Base-by-base conservation (phyloP, 2,113 vertebrate species). In the Bujurquina vittata region DNA sequence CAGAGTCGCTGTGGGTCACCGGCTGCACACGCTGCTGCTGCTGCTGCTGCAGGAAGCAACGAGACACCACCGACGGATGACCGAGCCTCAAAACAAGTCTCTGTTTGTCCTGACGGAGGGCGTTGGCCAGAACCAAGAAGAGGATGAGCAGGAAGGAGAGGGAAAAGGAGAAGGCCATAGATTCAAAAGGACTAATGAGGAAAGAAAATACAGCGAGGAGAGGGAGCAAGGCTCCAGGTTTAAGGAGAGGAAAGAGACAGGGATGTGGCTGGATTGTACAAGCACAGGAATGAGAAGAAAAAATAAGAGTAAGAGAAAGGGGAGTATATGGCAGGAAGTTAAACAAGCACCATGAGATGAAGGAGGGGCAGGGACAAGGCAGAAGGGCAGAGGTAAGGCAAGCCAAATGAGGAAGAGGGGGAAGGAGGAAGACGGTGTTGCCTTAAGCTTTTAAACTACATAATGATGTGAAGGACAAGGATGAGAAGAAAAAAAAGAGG, bases 1-100 rank as follows among this genome's bases (percentile, higher is more conserved):
- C 82, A 74, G 33, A 75, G 61, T 74, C 89, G 56, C 84, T 17
- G 88, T 58, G 3, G 87, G 85, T 86, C 81, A 81, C 35, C 75
- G 23, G 73, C 87, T 56, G 62, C 86, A 88, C 80, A 54, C 46
- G 81, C 63, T 75, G 59, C 79, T 74, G 60, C 40, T 15, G 10
- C 81, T 26, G 57, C 61, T 22, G 78, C 58, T 62, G 83, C 84
- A 85, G 86, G 86, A 78, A 40, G 23, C 49, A 12, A 14, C 15
- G 37, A 65, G 35, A 79, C 5, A 26, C 10, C 56, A 0, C 33
- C 67, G 1, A 17, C 69, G 9, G 40, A 76, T 37, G 46, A 18
- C 75, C 20, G 75, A 61, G 43, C n/a, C 54, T 49, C 61, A 43
- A 61, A 86, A 75, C 79, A 62, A 12, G 7, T 7, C 35, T 78